Evolutionary conservation across 2,888 invertebrate species (phyloP), one percentile per base, ranked within the genome.

Genomic region (Opisthograptis luteolata): DNA sequence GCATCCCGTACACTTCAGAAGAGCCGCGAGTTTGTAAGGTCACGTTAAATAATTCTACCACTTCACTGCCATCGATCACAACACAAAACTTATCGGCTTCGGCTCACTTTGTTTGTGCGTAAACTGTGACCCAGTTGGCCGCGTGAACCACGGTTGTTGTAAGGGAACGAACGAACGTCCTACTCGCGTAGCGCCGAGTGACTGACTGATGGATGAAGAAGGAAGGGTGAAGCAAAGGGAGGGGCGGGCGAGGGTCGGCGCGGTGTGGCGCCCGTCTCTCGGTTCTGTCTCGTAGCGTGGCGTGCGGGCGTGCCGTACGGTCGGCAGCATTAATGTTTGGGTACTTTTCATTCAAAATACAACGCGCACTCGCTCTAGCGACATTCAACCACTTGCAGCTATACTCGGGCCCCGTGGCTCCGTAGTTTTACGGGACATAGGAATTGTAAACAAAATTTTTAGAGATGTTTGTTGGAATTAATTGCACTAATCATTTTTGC

Each of bases 1-100:
- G 84, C 89, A 90, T 89, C 88, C 84, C 88, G 73, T 79, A 82
- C 79, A 88, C 87, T 82, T 88, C 87, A 87, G 89, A 88, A 81
- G 83, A 76, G 74, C 89, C 88, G 88, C 87, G 77, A 70, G 64
- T 76, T 77, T 79, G 66, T 79, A 74, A 75, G 69, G 73, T 64
- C 81, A 85, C 79, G 69, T 64, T 54, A 70, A 70, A 62, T 68
- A 76, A 68, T 64, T 61, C 64, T 61, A 71, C 58, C 85, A 87
- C 84, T 74, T 60, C 87, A 87, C 86, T 74, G 54, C 51, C 66
- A 77, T 69, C 72, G 75, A 75, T 72, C 85, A 86, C 85, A 73
- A 76, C 79, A 83, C 80, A 69, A 62, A 70, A 73, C 66, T 68
- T 64, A 64, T 64, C 70, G 64, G 68, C 62, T 72, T 71, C 66